Base-by-base conservation (phyloP, 2,888 invertebrate species). In the Oscheius sp. region DNA sequence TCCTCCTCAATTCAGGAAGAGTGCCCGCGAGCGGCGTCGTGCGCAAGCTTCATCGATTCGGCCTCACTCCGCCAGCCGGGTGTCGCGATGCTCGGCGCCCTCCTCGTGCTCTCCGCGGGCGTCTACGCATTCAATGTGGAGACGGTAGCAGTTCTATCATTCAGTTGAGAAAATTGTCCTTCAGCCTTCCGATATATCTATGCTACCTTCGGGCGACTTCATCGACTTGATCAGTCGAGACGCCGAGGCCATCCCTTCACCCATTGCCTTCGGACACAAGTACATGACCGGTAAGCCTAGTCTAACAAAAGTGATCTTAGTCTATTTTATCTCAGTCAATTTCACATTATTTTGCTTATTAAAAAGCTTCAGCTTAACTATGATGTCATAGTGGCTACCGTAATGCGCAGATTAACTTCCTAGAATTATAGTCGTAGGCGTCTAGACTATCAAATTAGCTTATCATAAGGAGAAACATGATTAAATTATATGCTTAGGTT, bases 201-300 rank as follows among this genome's bases (percentile, higher is more conserved):
- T 75, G 29, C 52, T 76, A 33, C 78, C 78, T n/a, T 75, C 76
- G 8, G 74, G 75, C 12, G 79, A 83, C 48, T 85, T 85, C 74
- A 82, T 85, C 68, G 85, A 85, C 52, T 57, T 86, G 53, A 75
- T 81, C 63, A 73, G 81, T 3, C 76, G 85, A 20, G 85, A 85
- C 66, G 73, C 78, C 34, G 85, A 85, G 65, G 73, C 78, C 42
- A 55, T 84, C 31, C 82, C 82, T 23, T 72, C 71, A 20, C 70
- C 76, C 27, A 50, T 72, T 12, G 70, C 74, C 31, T 84, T 75
- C 61, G 85, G 85, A 1, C 75, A 74, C 71, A 85, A 85, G 70
- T 84, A 80, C 73, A 86, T 86, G 70, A 82, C 83, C 17, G 85
- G 84, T 70, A 27, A 27, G 65, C n/a, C n/a, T n/a, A n/a, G n/a